Evolutionary conservation across 1,140 invertebrate genomes (phyloP).

Genomic region (Cydia pomonella): DNA sequence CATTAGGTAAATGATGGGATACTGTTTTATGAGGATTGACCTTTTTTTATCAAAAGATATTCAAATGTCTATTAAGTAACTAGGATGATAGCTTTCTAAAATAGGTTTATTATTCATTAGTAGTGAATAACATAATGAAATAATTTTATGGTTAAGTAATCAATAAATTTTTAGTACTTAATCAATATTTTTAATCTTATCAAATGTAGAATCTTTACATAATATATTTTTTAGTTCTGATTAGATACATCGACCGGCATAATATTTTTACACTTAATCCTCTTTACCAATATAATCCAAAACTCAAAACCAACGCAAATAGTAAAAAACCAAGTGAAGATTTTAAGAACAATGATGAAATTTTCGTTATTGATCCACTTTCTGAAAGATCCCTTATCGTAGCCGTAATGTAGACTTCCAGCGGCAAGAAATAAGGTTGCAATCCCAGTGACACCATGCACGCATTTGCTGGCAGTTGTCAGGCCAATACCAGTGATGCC

Average conservation of each 20-base stretch:
- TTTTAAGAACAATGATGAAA: constrained; percentile 34
- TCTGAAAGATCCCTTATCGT: constrained; percentile 41
- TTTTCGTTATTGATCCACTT: constrained; percentile 39
- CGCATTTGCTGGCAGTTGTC: constrained; percentile 37
- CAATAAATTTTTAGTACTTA: no score
- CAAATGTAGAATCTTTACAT: no score
- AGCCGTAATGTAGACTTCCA: constrained; percentile 42
- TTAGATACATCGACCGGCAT: background rate
- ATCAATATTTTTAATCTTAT: no score
- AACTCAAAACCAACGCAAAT: constrained; percentile 43
- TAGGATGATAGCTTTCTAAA: no score
- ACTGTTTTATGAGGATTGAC: no score
- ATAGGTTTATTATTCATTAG: no score
- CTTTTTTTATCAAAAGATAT: no score
- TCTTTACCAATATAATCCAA: constrained; percentile 15
- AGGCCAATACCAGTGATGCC: constrained; percentile 21
- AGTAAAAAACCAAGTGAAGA: constrained; percentile 40
- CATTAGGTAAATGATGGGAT: no score
- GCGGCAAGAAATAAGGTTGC: constrained; percentile 37
- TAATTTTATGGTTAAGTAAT: no score
- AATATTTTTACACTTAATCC: background rate
- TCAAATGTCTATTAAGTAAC: no score
- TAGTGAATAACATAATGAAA: no score
- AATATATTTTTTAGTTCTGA: no score
- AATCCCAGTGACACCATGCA: constrained; percentile 42